Conservation (phyloP, 2,113 vertebrate genomes). For the Chionis minor region DNA sequence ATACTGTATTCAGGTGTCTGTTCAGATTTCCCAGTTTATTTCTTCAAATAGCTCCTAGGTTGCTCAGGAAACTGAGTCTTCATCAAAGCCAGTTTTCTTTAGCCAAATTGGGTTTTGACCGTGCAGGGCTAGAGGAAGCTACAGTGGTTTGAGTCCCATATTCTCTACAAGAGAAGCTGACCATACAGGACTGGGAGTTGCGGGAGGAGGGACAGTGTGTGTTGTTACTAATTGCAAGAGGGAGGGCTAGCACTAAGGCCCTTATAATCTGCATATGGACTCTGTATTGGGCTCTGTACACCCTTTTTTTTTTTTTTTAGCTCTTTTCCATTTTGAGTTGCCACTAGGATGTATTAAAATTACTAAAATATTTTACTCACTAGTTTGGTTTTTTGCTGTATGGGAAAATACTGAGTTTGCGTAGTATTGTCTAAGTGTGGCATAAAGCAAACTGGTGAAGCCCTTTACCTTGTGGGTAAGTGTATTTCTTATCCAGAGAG, state of each 20-base stretch:
- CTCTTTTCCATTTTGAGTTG: not conserved
- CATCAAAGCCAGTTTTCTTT: not conserved
- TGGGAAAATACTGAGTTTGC: not conserved
- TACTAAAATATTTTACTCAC: not conserved
- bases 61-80: not conserved
- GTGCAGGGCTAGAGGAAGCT: not conserved
- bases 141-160: not conserved
- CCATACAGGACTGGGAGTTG: not conserved
- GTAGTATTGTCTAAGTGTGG: not conserved
- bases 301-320: not conserved
- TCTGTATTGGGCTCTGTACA: not conserved
- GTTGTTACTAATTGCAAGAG: not conserved
- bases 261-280: not conserved
- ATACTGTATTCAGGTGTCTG: not conserved
- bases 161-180: not conserved
- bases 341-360: not conserved
- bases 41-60: not conserved
- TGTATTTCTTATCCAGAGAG: not conserved
- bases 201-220: not conserved
- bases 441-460: not conserved
- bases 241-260: not conserved
- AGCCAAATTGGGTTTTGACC: not conserved
- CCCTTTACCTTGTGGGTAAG: not conserved
- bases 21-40: slow-evolving; percentile 34
- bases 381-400: not conserved